Evolutionary conservation across 2,797 vertebrate genomes (phyloP).

Genomic region (Podarcis siculus): DNA sequence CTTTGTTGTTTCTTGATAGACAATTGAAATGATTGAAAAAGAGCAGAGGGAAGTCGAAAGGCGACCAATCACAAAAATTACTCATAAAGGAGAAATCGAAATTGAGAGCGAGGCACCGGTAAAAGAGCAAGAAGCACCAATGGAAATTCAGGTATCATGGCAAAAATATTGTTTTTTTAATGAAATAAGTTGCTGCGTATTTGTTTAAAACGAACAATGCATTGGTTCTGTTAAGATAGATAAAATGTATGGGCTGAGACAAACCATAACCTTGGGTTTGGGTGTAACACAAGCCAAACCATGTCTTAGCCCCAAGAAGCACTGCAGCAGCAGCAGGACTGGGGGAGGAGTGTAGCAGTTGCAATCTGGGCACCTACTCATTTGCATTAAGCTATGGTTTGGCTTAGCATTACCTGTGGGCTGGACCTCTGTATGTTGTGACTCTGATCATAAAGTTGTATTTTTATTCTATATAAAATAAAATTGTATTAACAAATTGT

Average conservation of each 20-base stretch:
- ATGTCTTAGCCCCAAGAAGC: too few species aligned
- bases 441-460: not conserved
- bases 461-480: not conserved
- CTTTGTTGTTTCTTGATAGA: constrained; percentile 77
- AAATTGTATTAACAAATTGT: constrained; percentile 9
- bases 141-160: constrained; percentile 85
- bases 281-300: too few species aligned
- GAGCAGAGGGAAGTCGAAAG: constrained; percentile 96
- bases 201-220: not conserved
- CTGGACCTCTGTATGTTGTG: not conserved
- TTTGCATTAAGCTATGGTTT: too few species aligned
- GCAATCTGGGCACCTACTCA: too few species aligned
- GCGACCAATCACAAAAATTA: constrained; percentile 98
- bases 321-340: too few species aligned
- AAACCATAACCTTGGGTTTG: too few species aligned
- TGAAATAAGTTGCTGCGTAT: not conserved
- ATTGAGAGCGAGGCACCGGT: constrained; percentile 95
- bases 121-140: constrained; percentile 87
- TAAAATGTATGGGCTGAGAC: too few species aligned
- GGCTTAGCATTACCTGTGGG: too few species aligned
- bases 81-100: constrained; percentile 99
- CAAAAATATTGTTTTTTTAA: not conserved
- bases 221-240: constrained; percentile 10
- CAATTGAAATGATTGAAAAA: constrained; percentile 99
- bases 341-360: too few species aligned